Evolutionary conservation across 2,797 vertebrate genomes (phyloP).

Genomic region (Tinamus major): DNA sequence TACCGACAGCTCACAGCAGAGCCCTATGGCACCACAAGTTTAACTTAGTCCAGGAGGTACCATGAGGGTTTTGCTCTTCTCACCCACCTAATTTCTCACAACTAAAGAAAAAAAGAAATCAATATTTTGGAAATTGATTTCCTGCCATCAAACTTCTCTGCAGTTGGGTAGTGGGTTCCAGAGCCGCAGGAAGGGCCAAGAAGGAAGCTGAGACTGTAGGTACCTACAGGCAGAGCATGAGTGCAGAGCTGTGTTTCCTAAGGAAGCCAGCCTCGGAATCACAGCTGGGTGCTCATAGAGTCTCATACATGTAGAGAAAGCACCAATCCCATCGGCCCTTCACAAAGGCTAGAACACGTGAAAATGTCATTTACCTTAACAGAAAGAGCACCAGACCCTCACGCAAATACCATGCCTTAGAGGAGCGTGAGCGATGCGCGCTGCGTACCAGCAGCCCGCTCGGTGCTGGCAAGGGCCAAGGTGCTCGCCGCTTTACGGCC

Average conservation of each 20-base stretch:
- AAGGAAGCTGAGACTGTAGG: not conserved
- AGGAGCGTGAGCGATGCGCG: not conserved
- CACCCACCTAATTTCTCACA: not conserved
- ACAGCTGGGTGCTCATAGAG: not conserved
- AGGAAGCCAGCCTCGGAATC: not conserved
- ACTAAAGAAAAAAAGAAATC: not conserved
- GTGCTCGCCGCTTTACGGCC: not conserved
- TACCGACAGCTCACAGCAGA: not conserved
- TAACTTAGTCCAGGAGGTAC: not conserved
- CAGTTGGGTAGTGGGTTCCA: not conserved
- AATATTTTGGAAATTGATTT: not conserved
- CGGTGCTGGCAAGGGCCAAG: not conserved
- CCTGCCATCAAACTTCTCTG: not conserved
- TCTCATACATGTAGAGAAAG: not conserved
- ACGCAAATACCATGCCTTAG: not conserved
- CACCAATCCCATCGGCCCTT: not conserved
- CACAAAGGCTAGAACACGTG: not conserved
- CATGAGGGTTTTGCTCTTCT: not conserved
- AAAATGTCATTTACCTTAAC: not conserved
- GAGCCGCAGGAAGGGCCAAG: rapidly evolving
- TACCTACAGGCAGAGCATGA: not conserved
- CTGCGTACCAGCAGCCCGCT: not conserved
- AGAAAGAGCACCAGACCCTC: not conserved
- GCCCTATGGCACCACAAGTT: not conserved
- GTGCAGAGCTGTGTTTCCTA: not conserved